phyloP scores from a whole-genome alignment of 2,113 vertebrate species.

The Campylomormyrus tamandua region DNA sequence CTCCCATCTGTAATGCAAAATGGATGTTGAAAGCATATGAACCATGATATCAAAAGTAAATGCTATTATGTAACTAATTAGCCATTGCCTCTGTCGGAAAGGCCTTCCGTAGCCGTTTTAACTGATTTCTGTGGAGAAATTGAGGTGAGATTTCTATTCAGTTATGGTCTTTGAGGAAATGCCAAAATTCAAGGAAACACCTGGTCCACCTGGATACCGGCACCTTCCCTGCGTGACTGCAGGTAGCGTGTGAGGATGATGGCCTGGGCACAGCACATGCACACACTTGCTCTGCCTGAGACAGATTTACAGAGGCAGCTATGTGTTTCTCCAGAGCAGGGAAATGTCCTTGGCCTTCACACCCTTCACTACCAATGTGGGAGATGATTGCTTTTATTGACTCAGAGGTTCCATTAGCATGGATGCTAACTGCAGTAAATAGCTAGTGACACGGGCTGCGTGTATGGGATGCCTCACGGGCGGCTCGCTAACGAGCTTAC shows the following conservation, averaged over 20 bases:
- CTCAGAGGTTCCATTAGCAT: conserved; percentile 17
- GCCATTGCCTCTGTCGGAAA: neutral
- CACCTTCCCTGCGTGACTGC: neutral
- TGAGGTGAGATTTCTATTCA: neutral
- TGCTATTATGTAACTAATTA: neutral
- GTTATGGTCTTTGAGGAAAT: neutral
- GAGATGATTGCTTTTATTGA: conserved; percentile 26
- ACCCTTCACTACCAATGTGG: neutral
- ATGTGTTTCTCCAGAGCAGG: conserved; percentile 16
- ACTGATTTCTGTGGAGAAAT: neutral
- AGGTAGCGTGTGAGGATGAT: neutral
- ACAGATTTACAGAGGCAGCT: neutral
- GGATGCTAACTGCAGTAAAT: conserved; percentile 5
- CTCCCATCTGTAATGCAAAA: neutral
- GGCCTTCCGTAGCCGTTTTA: neutral
- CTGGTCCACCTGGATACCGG: neutral
- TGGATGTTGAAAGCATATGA: neutral
- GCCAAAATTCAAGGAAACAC: neutral
- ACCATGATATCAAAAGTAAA: neutral
- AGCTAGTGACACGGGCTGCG: neutral
- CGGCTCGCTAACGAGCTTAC: conserved; percentile 11
- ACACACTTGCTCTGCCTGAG: neutral
- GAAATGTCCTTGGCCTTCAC: neutral
- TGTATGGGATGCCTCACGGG: neutral
- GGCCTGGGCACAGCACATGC: neutral